Conservation (phyloP, 2,888 invertebrate species). For the Steinernema carpocapsae region DNA sequence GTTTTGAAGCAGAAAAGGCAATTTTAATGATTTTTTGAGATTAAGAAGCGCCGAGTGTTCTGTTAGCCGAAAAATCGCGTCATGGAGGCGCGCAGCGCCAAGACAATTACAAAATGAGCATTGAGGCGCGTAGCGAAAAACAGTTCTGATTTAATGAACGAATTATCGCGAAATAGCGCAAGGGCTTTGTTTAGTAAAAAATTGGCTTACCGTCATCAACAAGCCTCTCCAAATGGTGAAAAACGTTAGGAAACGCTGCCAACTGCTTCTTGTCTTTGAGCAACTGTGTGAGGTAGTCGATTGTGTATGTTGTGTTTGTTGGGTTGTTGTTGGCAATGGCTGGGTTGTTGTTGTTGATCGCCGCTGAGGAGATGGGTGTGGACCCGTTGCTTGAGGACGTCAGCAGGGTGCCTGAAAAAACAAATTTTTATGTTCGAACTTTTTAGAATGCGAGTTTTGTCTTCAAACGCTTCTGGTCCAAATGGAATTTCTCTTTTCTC, state of each 20-base stretch:
- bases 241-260: slow-evolving; percentile 98
- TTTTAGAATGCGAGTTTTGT: too few species aligned
- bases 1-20: too few species aligned
- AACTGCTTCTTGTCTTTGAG: slow-evolving; percentile 99
- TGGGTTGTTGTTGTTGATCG: slow-evolving; percentile 16
- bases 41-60: too few species aligned
- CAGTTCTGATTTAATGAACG: too few species aligned
- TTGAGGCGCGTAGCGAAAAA: too few species aligned
- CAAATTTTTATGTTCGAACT: too few species aligned
- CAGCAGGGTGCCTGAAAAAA: background rate
- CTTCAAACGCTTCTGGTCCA: background rate
- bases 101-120: too few species aligned
- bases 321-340: slow-evolving; percentile 14
- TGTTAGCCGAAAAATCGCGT: too few species aligned
- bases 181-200: background rate
- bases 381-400: slow-evolving; percentile 5
- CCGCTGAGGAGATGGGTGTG: background rate
- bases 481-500: background rate
- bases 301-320: slow-evolving; percentile 74
- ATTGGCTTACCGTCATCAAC: slow-evolving; percentile 87
- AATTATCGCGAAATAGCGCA: background rate
- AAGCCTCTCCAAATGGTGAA: slow-evolving; percentile 97
- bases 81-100: too few species aligned
- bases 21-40: too few species aligned
- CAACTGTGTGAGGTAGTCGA: slow-evolving; percentile 99